Evolutionary conservation across 2,797 vertebrate species (phyloP), one percentile per base, ranked within the genome.

Genomic region (Malacoraja senta): DNA sequence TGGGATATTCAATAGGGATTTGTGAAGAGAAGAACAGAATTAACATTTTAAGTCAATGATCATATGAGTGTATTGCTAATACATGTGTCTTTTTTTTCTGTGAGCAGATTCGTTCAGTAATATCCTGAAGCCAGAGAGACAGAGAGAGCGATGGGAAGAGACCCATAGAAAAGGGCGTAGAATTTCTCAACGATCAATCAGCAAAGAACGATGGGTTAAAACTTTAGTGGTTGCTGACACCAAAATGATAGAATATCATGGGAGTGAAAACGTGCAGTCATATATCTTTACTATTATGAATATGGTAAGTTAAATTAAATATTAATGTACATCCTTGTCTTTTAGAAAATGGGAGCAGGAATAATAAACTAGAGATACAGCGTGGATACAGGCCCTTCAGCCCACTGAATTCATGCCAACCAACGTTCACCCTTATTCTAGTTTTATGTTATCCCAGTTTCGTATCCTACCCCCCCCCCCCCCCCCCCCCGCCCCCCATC

Each of bases 271-370:
- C 0, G 97, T 99, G 94, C 98, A 99, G 94, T 98, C 98, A 44
- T 99, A 99, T 94, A 98, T 99, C 95, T 99, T 98, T 94, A 99
- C 99, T 93, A 98, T 99, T 95, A 99, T 99, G 98, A 99, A 99
- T 95, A 99, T 99, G 99, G 99, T 98, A 96, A 79, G 96, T 94
- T n/a, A 10, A 38, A 53, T 61, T 79, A 8, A 26, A 38, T 83
- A 53, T 53, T 53, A 53, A 53, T 86, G 38, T 83, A 21, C 19
- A 53, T 35, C 1, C 8, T 35, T 74, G 71, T 74, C 7, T 35
- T 88, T 35, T 61, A 88, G 17, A 32, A 86, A 63, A 68, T 74
- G 24, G 71, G 24, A 24, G 2, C 71, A 74, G 21, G 3, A 21
- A 24, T 74, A 74, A 6, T 53, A 53, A 6, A 53, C 44, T 53